phyloP scores from a whole-genome alignment of 2,113 vertebrate genomes.

The Setophaga coronata region DNA sequence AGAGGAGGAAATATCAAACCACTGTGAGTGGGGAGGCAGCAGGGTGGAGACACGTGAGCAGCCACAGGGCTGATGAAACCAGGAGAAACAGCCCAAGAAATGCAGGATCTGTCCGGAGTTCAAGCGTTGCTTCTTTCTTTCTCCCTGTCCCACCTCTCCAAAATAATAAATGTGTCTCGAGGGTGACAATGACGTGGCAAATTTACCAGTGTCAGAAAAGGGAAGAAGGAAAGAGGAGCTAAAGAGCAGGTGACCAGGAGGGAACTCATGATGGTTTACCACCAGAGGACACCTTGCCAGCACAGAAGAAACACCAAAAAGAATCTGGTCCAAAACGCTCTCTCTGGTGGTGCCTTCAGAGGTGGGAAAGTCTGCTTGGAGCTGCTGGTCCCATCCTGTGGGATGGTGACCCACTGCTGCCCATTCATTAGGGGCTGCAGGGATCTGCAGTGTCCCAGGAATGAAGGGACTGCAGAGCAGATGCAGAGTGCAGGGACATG shows the following conservation, averaged over 20 bases:
- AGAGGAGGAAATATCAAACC: constrained; percentile 16
- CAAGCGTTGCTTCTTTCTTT: neutral
- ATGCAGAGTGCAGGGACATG: neutral
- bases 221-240: neutral
- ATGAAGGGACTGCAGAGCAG: neutral
- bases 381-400: neutral
- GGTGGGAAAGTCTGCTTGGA: neutral
- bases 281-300: neutral
- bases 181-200: neutral
- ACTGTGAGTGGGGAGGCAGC: neutral
- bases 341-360: neutral
- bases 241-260: neutral
- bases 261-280: neutral
- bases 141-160: neutral
- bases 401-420: fast-evolving
- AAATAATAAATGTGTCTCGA: neutral
- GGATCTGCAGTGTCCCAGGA: fast-evolving
- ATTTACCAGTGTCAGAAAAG: neutral
- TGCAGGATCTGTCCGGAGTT: neutral
- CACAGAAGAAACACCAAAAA: neutral
- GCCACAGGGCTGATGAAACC: neutral
- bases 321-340: neutral
- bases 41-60: neutral
- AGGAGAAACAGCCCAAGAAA: neutral
- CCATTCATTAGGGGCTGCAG: neutral